Conservation (phyloP, 2,113 vertebrate genomes). For the Charadrius vociferus region DNA sequence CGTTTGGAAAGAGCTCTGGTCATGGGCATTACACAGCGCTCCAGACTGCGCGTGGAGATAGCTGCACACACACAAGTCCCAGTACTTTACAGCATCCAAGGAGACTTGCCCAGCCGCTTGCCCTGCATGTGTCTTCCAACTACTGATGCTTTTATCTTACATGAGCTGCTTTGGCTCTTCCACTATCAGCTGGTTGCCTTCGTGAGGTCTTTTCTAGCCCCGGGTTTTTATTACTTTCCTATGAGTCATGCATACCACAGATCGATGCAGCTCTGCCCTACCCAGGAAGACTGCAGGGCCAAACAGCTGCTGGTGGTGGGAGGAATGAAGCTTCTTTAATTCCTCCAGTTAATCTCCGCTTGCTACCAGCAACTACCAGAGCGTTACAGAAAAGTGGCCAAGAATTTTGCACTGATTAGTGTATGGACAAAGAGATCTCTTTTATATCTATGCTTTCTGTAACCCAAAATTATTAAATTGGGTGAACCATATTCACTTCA, state of each 20-base stretch:
- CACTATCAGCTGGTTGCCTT: neutral
- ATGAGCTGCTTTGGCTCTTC: neutral
- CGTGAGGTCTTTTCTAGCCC: neutral
- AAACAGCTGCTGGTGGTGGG: constrained; percentile 25
- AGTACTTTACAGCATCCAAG: neutral
- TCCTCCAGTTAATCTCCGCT: neutral
- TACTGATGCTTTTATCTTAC: neutral
- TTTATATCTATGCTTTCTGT: neutral
- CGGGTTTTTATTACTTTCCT: constrained; percentile 8
- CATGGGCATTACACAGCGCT: fast-evolving
- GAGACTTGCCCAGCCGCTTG: neutral
- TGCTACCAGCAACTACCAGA: neutral
- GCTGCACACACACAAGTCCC: neutral
- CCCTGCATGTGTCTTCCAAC: neutral
- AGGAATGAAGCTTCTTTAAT: constrained; percentile 9
- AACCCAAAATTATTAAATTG: neutral
- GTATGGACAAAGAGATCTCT: neutral
- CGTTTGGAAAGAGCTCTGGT: neutral
- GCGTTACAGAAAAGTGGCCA: neutral
- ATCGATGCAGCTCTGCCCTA: neutral
- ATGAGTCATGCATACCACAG: constrained; percentile 13
- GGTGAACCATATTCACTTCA: neutral
- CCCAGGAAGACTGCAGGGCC: neutral
- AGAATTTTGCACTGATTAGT: neutral
- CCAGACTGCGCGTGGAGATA: fast-evolving